Conservation (phyloP, 2,888 invertebrate genomes). For the Tuberolachnus salignus region DNA sequence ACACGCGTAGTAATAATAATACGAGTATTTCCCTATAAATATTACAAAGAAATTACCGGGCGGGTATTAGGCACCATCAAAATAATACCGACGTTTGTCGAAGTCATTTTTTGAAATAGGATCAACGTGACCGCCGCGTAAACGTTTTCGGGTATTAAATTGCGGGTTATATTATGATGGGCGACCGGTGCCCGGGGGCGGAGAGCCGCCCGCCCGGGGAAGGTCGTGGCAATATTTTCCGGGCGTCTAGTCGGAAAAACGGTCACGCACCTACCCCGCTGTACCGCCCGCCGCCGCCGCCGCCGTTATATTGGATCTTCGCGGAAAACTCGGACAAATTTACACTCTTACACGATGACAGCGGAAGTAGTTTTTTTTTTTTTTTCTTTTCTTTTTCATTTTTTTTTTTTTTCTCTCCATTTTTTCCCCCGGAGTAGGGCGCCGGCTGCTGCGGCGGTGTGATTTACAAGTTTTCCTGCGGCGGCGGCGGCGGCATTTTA, state of each 20-base stretch:
- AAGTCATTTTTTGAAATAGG: constrained; percentile 37
- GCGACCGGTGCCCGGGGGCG: no score
- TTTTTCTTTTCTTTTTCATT: not conserved
- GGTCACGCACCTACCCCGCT: constrained; percentile 42
- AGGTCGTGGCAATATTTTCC: constrained; percentile 51
- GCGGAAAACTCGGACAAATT: constrained; percentile 54
- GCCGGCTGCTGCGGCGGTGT: constrained; percentile 41
- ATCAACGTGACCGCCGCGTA: not conserved
- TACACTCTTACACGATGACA: constrained; percentile 43
- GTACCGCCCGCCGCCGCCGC: not conserved
- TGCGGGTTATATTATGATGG: not conserved
- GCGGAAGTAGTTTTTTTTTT: constrained; percentile 34
- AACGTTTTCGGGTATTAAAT: constrained; percentile 50
- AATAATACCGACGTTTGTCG: constrained; percentile 18
- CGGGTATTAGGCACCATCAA: no score
- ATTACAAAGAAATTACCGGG: constrained; percentile 21
- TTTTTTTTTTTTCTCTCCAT: no score
- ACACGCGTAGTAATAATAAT: not conserved
- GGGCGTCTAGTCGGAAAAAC: constrained; percentile 50
- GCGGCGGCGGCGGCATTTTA: constrained; percentile 55
- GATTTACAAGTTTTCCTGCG: constrained; percentile 55
- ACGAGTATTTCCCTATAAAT: not conserved
- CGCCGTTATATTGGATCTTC: constrained; percentile 32
- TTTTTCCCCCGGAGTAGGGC: not conserved
- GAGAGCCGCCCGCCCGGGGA: no score